Evolutionary conservation across 2,797 vertebrate genomes (phyloP).

Genomic region (Coranthus polyacanthus): DNA sequence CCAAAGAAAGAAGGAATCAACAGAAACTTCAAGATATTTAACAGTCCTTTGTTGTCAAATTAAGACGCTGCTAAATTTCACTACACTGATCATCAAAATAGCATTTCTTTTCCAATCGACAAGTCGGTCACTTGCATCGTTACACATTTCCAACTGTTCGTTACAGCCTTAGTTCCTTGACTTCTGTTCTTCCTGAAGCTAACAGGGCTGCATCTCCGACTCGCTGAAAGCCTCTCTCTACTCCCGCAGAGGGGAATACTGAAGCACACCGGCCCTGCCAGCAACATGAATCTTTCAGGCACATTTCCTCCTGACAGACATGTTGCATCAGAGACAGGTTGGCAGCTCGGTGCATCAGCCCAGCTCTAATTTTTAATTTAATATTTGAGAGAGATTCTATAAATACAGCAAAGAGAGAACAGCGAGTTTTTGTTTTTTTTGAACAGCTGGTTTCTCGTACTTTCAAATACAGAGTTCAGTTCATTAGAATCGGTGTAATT

Average conservation of each 20-base stretch:
- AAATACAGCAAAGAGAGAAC: slow-evolving; percentile 1
- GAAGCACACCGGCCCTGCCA: neutral
- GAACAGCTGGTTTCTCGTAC: neutral
- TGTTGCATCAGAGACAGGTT: slow-evolving; percentile 3
- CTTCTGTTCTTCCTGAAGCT: no score
- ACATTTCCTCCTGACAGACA: slow-evolving; percentile 21
- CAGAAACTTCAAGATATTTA: no score
- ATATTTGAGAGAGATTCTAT: slow-evolving; percentile 12
- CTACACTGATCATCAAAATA: no score
- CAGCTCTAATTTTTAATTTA: slow-evolving; percentile 15
- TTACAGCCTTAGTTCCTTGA: neutral
- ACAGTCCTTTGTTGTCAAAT: neutral
- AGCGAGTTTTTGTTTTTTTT: neutral
- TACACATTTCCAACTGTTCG: no score
- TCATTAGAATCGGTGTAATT: neutral
- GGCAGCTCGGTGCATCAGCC: slow-evolving; percentile 1
- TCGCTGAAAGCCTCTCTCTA: slow-evolving; percentile 3
- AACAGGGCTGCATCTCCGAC: neutral
- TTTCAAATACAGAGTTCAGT: neutral
- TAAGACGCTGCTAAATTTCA: no score
- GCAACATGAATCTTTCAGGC: slow-evolving; percentile 47
- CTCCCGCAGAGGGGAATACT: slow-evolving; percentile 5
- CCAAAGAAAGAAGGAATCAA: no score
- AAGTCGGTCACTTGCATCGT: no score
- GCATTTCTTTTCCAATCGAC: no score